A percentile compares a stretch with the other conserved stretches of the same genome.
Evolutionary conservation across 2,113 vertebrate genomes (phyloP).

Genomic region (Phalacrocorax aristotelis): DNA sequence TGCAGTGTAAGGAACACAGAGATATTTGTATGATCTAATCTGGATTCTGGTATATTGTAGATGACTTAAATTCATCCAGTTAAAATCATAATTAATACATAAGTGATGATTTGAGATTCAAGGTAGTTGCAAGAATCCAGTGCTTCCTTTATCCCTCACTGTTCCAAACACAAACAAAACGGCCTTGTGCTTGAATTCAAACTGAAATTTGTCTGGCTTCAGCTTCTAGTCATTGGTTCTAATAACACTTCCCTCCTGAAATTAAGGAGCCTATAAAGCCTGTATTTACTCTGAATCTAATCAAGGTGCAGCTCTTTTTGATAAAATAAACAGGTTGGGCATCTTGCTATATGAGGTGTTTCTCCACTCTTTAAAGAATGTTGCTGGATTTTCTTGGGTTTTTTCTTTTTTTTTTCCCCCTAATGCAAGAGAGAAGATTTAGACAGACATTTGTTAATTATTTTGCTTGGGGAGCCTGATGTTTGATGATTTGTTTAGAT

Average conservation of each 20-base stretch:
- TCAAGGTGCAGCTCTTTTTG: not conserved
- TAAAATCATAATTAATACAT: not conserved
- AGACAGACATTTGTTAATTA: not conserved
- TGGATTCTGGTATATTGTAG: not conserved
- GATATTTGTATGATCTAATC: not conserved
- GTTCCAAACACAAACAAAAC: not conserved
- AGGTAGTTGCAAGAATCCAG: not conserved
- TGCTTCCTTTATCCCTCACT: not conserved
- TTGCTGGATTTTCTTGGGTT: not conserved
- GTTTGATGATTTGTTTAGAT: not conserved
- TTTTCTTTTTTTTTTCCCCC: not conserved
- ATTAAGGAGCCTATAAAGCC: not conserved
- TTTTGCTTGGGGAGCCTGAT: not conserved
- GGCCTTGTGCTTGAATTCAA: not conserved
- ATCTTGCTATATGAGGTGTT: not conserved
- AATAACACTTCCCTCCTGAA: not conserved
- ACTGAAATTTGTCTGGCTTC: not conserved
- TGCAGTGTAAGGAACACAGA: not conserved
- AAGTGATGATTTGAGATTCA: not conserved
- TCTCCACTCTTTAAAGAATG: not conserved
- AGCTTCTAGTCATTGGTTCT: not conserved
- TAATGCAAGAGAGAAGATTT: not conserved
- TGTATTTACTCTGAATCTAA: not conserved
- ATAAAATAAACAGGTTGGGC: not conserved
- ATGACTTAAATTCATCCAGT: not conserved